Conservation (phyloP, 2,888 invertebrate genomes). For the Eurytoma californica region DNA sequence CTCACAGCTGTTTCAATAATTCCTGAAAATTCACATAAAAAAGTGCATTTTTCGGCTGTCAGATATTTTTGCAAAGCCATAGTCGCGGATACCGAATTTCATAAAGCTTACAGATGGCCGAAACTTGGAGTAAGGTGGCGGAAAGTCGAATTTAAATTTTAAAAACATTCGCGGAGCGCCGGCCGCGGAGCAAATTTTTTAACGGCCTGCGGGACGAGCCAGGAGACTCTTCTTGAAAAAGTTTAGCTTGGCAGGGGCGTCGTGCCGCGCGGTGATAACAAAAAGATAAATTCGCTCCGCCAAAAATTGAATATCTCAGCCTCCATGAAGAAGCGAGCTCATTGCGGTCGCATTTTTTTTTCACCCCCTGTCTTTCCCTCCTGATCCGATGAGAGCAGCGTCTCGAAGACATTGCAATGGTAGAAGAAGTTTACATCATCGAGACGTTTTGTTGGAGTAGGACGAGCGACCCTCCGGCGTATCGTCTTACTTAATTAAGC, state of each 20-base stretch:
- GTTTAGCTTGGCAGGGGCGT: not conserved
- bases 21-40: too few species aligned
- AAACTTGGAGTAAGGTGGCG: too few species aligned
- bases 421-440: slow-evolving; percentile 28
- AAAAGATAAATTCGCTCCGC: slow-evolving; percentile 20
- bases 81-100: too few species aligned
- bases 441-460: not conserved
- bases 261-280: not conserved
- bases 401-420: not conserved
- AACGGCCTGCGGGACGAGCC: not conserved
- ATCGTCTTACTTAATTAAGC: slow-evolving; percentile 47
- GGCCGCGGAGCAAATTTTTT: slow-evolving; percentile 5
- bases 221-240: slow-evolving; percentile 10
- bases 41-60: too few species aligned
- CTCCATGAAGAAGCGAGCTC: too few species aligned
- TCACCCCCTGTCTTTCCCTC: too few species aligned
- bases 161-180: not conserved
- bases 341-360: too few species aligned
- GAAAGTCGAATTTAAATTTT: not conserved
- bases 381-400: too few species aligned
- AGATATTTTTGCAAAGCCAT: too few species aligned
- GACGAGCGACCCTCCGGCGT: slow-evolving; percentile 17
- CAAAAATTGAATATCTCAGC: slow-evolving; percentile 5
- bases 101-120: too few species aligned
- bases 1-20: too few species aligned